phyloP scores from a whole-genome alignment of 2,113 vertebrate species.

The Tragelaphus buxtoni region DNA sequence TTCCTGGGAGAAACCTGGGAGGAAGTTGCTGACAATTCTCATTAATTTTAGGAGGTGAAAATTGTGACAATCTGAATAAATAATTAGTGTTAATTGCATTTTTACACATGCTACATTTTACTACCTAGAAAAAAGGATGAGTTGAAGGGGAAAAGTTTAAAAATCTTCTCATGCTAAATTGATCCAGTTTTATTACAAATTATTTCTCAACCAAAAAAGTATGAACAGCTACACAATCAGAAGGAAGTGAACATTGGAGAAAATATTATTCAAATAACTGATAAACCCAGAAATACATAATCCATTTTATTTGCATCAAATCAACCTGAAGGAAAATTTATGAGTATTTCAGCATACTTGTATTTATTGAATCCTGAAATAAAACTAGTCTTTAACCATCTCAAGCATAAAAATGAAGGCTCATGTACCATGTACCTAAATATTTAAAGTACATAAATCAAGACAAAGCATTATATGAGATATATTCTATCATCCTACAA shows the following conservation, averaged over 20 bases:
- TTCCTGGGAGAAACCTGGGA: background rate
- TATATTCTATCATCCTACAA: background rate
- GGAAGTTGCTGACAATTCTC: background rate
- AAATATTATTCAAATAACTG: background rate
- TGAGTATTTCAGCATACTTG: background rate
- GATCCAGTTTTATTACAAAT: background rate
- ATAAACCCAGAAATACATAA: background rate
- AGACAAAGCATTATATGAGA: background rate
- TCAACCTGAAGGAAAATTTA: background rate
- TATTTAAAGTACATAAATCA: background rate
- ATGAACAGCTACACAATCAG: background rate
- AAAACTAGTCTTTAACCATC: background rate
- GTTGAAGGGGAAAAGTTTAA: background rate
- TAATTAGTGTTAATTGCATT: slow-evolving; percentile 34
- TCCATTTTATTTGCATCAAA: background rate
- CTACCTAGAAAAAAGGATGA: background rate
- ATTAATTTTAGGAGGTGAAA: slow-evolving; percentile 28
- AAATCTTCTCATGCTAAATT: background rate
- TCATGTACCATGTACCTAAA: background rate
- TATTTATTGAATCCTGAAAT: background rate
- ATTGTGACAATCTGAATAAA: slow-evolving; percentile 8
- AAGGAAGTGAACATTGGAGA: background rate
- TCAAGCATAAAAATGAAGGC: background rate
- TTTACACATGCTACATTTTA: background rate
- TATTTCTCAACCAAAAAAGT: background rate